Base-by-base conservation (phyloP, 2,888 invertebrate genomes). In the Euplagia quadripunctaria region DNA sequence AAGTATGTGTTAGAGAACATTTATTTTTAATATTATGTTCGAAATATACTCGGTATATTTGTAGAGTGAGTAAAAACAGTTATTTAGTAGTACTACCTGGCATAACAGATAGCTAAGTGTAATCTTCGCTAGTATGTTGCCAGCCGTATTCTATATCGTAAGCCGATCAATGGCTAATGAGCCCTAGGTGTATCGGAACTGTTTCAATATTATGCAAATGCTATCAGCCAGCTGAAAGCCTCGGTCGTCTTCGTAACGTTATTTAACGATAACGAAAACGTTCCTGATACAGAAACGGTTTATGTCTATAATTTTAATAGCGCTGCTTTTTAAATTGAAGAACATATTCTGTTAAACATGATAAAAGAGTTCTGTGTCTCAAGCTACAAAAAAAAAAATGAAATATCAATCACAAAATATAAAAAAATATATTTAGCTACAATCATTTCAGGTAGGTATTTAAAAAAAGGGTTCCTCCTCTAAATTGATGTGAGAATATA, bases 131-230 rank as follows among this genome's bases (percentile, higher is more conserved):
- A 77, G 77, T 77, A 55, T 73, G 63, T 71, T 78, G 65, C 75
- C 71, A 78, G 77, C 75, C 84, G 85, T 85, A 88, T 87, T 87
- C 83, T 84, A 87, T 89, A 89, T 89, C 89, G 86, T 93, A 92
- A 93, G 90, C 89, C 89, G 91, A 92, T 94, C 92, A 90, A 88
- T 89, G 88, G 89, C 90, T 94, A 94, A 94, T 94, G 93, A 94
- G 91, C 90, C 84, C 84, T 89, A 90, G 91, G 90, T 92, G 87
- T 91, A 92, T 92, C 89, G 91, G 82, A 88, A 88, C 88, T 88
- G 89, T 88, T 92, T 86, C 88, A 90, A 91, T 92, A 94, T 94
- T 94, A 94, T 94, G 94, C 92, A 92, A 95, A 95, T 94, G 88
- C 89, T 91, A 92, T 92, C 92, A 91, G 89, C 89, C 83, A 86